phyloP scores from a whole-genome alignment of 2,113 vertebrate genomes.

The Mormyrus lacerda region DNA sequence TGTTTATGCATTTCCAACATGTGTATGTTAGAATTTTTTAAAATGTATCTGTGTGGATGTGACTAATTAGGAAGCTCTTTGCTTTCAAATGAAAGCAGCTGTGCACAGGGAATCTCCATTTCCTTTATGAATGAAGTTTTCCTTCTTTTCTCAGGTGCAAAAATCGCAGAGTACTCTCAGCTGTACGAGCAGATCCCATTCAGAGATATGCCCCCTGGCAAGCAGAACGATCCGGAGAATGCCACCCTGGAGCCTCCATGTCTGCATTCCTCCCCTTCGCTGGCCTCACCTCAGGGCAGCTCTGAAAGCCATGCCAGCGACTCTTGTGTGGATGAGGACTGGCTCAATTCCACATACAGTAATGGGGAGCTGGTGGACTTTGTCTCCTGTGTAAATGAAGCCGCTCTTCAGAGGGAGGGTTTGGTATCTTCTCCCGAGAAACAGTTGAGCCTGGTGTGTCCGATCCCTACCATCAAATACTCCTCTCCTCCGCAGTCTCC shows the following conservation, averaged over 20 bases:
- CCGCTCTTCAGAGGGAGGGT: conserved; percentile 31
- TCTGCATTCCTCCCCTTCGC: conserved; percentile 49
- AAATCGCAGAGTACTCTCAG: conserved; percentile 96
- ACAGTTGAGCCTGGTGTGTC: conserved; percentile 62
- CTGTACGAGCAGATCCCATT: conserved; percentile 93
- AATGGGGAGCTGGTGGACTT: conserved; percentile 81
- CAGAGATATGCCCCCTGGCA: conserved; percentile 60
- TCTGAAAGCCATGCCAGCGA: conserved; percentile 33
- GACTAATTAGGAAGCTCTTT: not conserved
- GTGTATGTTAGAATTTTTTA: not conserved
- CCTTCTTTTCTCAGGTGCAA: conserved; percentile 69
- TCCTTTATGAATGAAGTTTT: not conserved
- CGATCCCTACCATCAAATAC: conserved; percentile 72
- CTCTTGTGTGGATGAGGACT: conserved; percentile 66
- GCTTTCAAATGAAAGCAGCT: not conserved
- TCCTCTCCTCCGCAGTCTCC: conserved; percentile 52
- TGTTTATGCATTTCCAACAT: not conserved
- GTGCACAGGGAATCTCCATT: not conserved
- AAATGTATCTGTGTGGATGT: not conserved
- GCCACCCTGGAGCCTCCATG: conserved; percentile 45
- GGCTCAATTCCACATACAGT: conserved; percentile 84
- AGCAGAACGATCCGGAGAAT: conserved; percentile 49
- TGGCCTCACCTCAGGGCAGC: conserved; percentile 41
- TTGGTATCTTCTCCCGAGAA: conserved; percentile 46
- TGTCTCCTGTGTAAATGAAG: conserved; percentile 56